Base-by-base conservation (phyloP, 2,797 vertebrate species). In the Zenarchopterus dispar region DNA sequence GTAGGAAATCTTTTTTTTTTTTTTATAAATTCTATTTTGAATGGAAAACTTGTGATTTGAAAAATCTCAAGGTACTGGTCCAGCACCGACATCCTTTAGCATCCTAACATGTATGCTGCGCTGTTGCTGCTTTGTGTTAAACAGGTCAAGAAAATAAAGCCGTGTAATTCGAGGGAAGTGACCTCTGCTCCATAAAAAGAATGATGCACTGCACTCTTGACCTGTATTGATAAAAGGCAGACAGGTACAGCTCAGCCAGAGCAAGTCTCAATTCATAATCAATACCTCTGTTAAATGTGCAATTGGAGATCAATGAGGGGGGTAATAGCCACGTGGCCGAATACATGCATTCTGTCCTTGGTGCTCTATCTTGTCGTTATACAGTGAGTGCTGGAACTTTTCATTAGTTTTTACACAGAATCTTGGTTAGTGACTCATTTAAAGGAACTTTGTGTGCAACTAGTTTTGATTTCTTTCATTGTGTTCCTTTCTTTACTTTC, bases 231-330 rank as follows among this genome's bases (percentile, higher is more conserved):
- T 77, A 47, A 58, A 24, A 67, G 39, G 45, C 56, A 56, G 72
- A 71, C 55, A 70, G 61, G 67, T 71, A 72, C 50, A 66, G 65
- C 71, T 78, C 62, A 54, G 52, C 45, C 70, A 54, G 65, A 77
- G 60, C 67, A 63, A 67, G 57, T 80, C 71, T 83, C 78, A 78
- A 82, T 84, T 78, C 57, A 54, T 68, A 78, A 88, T 91, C 85
- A 75, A 87, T 91, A 79, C 11, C 47, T 46, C 54, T 84, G 78
- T 85, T 84, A 64, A 82, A 52, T 43, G 44, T 2, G 28, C 64
- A 55, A 51, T 51, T 44, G 43, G 39, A 53, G 62, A 83, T 89
- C 84, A 75, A 72, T 82, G 62, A 60, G 22, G 60, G 65, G 51
- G 69, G 70, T 77, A 88, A 78, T 67, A 56, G 24, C 52, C 65